These are phyloP conservation scores for Drosophila nigricruria DNA, from an alignment of 2,888 invertebrate genomes.

Conservation along the genomic window DNA sequence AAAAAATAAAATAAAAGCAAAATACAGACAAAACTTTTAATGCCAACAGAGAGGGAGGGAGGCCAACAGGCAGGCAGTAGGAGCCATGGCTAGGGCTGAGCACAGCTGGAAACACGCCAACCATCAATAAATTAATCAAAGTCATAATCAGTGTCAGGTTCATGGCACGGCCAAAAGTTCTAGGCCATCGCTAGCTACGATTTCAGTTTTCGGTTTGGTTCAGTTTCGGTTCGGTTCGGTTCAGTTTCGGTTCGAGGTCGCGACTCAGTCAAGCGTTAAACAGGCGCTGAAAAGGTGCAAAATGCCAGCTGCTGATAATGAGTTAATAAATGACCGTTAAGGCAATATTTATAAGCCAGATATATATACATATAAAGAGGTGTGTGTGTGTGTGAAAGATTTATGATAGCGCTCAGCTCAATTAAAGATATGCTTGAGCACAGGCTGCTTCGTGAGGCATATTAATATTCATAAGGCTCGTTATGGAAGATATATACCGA, in stretches of 20 bases:
- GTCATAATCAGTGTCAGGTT: slow-evolving; percentile 82
- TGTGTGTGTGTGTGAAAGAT: slow-evolving; percentile 21
- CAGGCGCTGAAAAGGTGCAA: slow-evolving; percentile 69
- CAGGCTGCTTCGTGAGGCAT: not conserved
- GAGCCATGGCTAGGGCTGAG: slow-evolving; percentile 13
- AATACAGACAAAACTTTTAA: slow-evolving; percentile 60
- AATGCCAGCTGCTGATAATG: slow-evolving; percentile 70
- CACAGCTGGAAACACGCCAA: slow-evolving; percentile 80
- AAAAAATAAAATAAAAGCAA: slow-evolving; percentile 2
- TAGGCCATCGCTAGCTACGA: slow-evolving; percentile 42
- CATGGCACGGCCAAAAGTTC: slow-evolving; percentile 68
- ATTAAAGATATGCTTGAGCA: slow-evolving; percentile 14
- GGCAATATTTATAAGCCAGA: slow-evolving; percentile 59
- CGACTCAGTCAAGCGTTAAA: slow-evolving; percentile 60
- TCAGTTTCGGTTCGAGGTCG: slow-evolving; percentile 11
- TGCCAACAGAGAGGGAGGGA: slow-evolving; percentile 16
- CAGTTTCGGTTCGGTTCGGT: slow-evolving; percentile 14
- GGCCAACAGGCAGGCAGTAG: slow-evolving; percentile 1
- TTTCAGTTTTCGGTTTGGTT: slow-evolving; percentile 5
- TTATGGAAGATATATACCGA: not conserved
- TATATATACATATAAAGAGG: not conserved
- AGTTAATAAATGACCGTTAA: slow-evolving; percentile 74
- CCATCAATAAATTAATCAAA: slow-evolving; percentile 84
- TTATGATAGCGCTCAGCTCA: slow-evolving; percentile 29
- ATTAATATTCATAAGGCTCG: slow-evolving; percentile 5